Percentiles rank a stretch among this genome's conserved stretches.
phyloP scores from a whole-genome alignment of 2,888 invertebrate species.

The Hyppa rectilinea region DNA sequence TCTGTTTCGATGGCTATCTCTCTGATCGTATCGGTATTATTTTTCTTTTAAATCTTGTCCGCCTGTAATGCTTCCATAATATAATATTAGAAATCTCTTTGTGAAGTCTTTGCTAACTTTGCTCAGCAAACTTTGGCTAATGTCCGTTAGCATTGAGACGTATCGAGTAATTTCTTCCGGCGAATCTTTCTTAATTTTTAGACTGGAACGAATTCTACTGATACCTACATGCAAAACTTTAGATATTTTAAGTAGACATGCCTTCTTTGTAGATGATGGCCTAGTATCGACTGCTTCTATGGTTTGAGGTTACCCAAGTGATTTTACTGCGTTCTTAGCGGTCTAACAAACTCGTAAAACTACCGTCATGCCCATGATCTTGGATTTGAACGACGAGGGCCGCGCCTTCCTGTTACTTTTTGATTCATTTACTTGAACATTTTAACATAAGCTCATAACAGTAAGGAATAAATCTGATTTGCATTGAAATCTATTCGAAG shows the following conservation, averaged over 20 bases:
- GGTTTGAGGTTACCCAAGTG: constrained; percentile 25
- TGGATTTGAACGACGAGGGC: constrained; percentile 1
- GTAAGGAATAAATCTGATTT: background rate
- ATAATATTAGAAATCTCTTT: constrained; percentile 54
- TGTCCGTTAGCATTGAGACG: constrained; percentile 54
- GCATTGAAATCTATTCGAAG: accelerated
- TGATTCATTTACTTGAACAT: background rate
- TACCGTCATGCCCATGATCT: constrained; percentile 35
- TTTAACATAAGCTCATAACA: too few relatives aligned
- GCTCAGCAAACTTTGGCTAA: constrained; percentile 41
- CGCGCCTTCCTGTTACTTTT: constrained; percentile 9
- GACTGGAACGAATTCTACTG: constrained; percentile 50
- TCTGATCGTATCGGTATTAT: constrained; percentile 63
- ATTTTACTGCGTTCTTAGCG: constrained; percentile 37
- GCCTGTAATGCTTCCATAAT: constrained; percentile 57
- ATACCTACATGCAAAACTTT: constrained; percentile 39
- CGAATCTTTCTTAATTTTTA: constrained; percentile 46
- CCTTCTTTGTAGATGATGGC: background rate
- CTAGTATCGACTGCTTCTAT: constrained; percentile 21
- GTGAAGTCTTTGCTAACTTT: constrained; percentile 43
- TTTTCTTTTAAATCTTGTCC: constrained; percentile 37
- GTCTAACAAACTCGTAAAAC: constrained; percentile 39
- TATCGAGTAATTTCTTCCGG: constrained; percentile 48
- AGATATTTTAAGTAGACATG: background rate
- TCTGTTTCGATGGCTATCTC: constrained; percentile 66